Base-by-base conservation (phyloP, 2,888 invertebrate genomes). In the Pegoplata infirma region DNA sequence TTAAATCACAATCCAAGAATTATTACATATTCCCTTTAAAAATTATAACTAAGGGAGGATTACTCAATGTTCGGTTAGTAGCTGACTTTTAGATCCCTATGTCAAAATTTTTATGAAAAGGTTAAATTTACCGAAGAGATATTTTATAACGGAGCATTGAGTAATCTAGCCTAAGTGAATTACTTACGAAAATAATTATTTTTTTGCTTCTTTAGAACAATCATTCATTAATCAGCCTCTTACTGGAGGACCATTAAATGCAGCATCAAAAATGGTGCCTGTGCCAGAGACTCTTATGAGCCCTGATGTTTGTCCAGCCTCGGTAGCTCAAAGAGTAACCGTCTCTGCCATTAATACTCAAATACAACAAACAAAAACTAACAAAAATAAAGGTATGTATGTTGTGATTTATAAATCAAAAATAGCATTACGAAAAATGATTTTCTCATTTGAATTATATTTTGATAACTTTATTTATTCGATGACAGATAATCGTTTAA, bases 261-360 rank as follows among this genome's bases (percentile, higher is more conserved):
- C 96, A 8, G 94, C 96, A 8, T 95, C 95, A 0, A 96, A 96
- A 90, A 93, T 96, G 91, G 94, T 96, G 0, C 96, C 96, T 0
- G 96, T 96, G 25, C 96, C 96, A 0, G 96, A 96, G 87, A 94
- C 95, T 0, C 90, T 96, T 1, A 95, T 96, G 94, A 96, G 96
- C 85, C 96, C 95, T 0, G 95, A 95, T 87, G 89, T 89, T 53
- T 89, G 89, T 81, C 89, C 90, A 44, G 84, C 85, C 23, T 84
- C 86, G 21, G 88, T 88, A n/a, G 86, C 86, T 5, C 89, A 88
- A 78, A 84, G 86, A 47, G 85, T 86, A 8, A 84, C 86, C 0
- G 87, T 88, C 1, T 84, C 86, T 12, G 85, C 88, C 1, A 83
- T 89, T 10, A 85, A 83, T 59, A 82, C 86, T 47, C 89, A 89